phyloP scores from a whole-genome alignment of 2,113 vertebrate genomes.

The Corynorhinus townsendii region DNA sequence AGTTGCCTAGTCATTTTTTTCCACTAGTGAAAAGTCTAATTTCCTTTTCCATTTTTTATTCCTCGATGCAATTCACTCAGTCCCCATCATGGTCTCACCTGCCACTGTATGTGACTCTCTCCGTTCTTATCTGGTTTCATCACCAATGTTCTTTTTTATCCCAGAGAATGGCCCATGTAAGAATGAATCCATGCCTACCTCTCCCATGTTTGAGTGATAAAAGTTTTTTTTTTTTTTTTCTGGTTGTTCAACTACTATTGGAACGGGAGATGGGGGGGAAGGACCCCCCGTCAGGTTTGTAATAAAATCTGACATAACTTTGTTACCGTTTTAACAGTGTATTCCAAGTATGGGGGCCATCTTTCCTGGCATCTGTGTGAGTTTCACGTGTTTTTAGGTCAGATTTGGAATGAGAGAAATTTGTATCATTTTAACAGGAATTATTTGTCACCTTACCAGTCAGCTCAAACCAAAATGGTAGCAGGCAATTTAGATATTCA shows the following conservation, averaged over 20 bases:
- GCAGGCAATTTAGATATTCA: background rate
- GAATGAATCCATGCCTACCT: conserved; percentile 1
- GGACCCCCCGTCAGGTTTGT: background rate
- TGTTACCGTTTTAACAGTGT: background rate
- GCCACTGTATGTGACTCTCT: conserved; percentile 35
- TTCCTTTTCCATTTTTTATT: conserved; percentile 76
- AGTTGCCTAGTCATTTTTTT: conserved; percentile 77
- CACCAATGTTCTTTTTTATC: background rate
- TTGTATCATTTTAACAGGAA: background rate
- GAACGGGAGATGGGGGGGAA: background rate
- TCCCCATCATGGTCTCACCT: conserved; percentile 58
- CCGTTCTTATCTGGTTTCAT: conserved; percentile 49
- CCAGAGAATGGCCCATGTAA: conserved; percentile 52
- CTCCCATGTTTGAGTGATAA: conserved; percentile 51
- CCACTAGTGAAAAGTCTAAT: conserved; percentile 74
- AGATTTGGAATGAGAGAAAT: background rate
- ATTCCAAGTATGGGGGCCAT: background rate
- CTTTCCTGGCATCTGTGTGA: background rate
- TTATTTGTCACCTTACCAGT: background rate
- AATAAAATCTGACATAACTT: conserved; percentile 46
- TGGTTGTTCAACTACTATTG: conserved; percentile 1
- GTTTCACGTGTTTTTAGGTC: conserved; percentile 25
- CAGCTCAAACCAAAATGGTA: background rate
- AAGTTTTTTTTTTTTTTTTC: conserved; percentile 39
- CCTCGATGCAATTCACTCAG: conserved; percentile 66